A percentile compares a stretch with the other conserved stretches of the same genome.
phyloP scores from a whole-genome alignment of 2,113 vertebrate species.

The Zeus faber region DNA sequence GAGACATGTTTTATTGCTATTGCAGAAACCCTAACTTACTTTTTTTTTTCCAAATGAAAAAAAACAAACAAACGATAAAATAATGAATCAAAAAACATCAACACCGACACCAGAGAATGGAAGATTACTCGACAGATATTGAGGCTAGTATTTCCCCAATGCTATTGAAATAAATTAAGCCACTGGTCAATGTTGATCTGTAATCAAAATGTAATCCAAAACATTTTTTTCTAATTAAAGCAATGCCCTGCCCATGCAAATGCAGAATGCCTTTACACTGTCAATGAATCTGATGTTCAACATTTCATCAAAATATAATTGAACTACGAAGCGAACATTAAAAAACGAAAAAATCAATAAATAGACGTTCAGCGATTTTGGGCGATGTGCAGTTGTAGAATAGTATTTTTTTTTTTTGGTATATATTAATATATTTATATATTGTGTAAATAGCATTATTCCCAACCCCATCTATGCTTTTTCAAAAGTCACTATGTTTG shows the following conservation, averaged over 20 bases:
- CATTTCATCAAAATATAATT: slow-evolving; percentile 25
- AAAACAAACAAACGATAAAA: neutral
- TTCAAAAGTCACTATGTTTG: slow-evolving; percentile 60
- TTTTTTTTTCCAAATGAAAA: slow-evolving; percentile 43
- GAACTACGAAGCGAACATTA: too few species aligned
- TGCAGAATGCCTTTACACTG: slow-evolving; percentile 60
- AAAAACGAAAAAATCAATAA: slow-evolving; percentile 27
- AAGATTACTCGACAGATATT: slow-evolving; percentile 60
- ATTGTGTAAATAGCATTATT: slow-evolving; percentile 64
- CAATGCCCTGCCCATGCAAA: slow-evolving; percentile 73
- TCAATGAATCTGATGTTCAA: slow-evolving; percentile 51
- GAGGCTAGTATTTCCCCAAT: slow-evolving; percentile 49
- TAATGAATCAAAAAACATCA: slow-evolving; percentile 37
- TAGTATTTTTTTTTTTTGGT: slow-evolving; percentile 74
- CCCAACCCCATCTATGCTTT: slow-evolving; percentile 60
- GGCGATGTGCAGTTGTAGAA: slow-evolving; percentile 68
- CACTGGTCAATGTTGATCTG: slow-evolving; percentile 46
- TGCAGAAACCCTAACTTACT: slow-evolving; percentile 72
- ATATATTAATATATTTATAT: slow-evolving; percentile 64
- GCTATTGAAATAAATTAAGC: slow-evolving; percentile 49
- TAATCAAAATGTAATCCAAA: too few species aligned
- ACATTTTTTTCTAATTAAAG: slow-evolving; percentile 51
- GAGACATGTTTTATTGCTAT: slow-evolving; percentile 84
- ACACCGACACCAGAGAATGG: slow-evolving; percentile 54
- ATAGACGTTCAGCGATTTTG: slow-evolving; percentile 51